A percentile compares a stretch with the other conserved stretches of the same genome.
These are phyloP conservation scores for Sinelater perroti DNA, from an alignment of 2,888 invertebrate species.

Conservation along the genomic window DNA sequence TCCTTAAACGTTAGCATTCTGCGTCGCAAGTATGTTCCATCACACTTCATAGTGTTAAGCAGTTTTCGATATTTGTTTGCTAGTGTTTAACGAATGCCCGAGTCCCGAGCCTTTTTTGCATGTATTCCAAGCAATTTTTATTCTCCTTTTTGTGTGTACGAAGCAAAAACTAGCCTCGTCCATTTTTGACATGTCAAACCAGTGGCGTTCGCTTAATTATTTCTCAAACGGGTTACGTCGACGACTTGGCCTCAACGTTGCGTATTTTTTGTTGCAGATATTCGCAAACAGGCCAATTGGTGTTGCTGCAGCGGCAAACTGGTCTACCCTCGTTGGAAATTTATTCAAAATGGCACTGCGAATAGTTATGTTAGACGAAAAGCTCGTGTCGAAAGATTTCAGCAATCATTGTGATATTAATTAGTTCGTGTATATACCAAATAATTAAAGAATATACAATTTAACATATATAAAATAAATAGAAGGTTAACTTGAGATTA, in stretches of 20 bases:
- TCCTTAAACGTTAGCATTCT: slow-evolving; percentile 27
- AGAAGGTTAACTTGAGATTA: no score
- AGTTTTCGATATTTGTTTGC: slow-evolving; percentile 9
- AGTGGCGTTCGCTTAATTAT: slow-evolving; percentile 24
- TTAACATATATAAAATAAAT: no score
- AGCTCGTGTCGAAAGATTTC: slow-evolving; percentile 20
- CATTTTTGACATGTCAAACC: slow-evolving; percentile 31
- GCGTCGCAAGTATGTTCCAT: slow-evolving; percentile 34
- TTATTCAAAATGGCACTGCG: slow-evolving; percentile 23
- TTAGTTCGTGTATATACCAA: slow-evolving; percentile 17
- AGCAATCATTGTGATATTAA: slow-evolving; percentile 25
- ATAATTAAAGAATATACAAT: slow-evolving; percentile 13
- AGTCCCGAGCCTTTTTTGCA: slow-evolving; percentile 6
- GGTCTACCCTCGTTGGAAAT: slow-evolving; percentile 2
- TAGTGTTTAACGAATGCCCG: background rate
- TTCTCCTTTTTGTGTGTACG: slow-evolving; percentile 10
- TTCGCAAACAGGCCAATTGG: slow-evolving; percentile 4
- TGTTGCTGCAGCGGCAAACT: slow-evolving; percentile 16
- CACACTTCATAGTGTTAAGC: slow-evolving; percentile 19
- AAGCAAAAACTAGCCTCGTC: slow-evolving; percentile 12
- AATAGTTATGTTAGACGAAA: slow-evolving; percentile 22
- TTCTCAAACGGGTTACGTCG: background rate
- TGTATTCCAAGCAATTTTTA: slow-evolving; percentile 3
- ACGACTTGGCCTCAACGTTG: background rate
- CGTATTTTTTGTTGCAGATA: slow-evolving; percentile 18